These are phyloP conservation scores for Polyommatus iphigenia DNA, from an alignment of 2,888 invertebrate species.

Conservation along the genomic window DNA sequence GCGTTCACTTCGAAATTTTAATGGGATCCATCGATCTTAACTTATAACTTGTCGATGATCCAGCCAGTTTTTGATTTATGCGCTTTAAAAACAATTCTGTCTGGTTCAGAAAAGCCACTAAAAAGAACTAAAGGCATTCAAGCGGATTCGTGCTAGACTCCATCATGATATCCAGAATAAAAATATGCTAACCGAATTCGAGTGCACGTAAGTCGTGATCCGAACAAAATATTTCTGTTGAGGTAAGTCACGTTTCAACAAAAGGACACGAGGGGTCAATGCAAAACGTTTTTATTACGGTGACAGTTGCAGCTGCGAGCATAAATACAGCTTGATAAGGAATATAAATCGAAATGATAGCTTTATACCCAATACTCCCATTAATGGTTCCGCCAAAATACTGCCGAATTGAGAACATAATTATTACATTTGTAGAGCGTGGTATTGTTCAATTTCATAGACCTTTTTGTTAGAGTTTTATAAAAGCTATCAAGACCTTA, in stretches of 20 bases:
- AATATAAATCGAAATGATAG: slow-evolving; percentile 20
- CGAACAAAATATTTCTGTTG: slow-evolving; percentile 56
- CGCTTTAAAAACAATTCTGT: neutral
- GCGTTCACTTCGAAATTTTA: slow-evolving; percentile 40
- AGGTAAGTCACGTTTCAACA: slow-evolving; percentile 66
- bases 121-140: neutral
- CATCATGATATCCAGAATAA: slow-evolving; percentile 19
- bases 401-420: neutral
- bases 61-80: neutral
- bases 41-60: neutral
- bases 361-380: slow-evolving; percentile 3
- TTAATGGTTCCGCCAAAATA: slow-evolving; percentile 12
- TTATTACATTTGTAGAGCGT: neutral
- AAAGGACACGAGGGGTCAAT: slow-evolving; percentile 53
- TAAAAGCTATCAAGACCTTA: neutral
- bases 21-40: slow-evolving; percentile 14
- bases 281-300: slow-evolving; percentile 56
- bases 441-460: neutral
- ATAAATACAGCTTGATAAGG: slow-evolving; percentile 23
- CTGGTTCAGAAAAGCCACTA: neutral
- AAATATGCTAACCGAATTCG: slow-evolving; percentile 8
- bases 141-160: neutral
- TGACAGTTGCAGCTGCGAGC: slow-evolving; percentile 52
- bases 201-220: slow-evolving; percentile 58
- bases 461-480: neutral